phyloP scores from a whole-genome alignment of 1,140 invertebrate species.

The Metopolophium dirhodum region DNA sequence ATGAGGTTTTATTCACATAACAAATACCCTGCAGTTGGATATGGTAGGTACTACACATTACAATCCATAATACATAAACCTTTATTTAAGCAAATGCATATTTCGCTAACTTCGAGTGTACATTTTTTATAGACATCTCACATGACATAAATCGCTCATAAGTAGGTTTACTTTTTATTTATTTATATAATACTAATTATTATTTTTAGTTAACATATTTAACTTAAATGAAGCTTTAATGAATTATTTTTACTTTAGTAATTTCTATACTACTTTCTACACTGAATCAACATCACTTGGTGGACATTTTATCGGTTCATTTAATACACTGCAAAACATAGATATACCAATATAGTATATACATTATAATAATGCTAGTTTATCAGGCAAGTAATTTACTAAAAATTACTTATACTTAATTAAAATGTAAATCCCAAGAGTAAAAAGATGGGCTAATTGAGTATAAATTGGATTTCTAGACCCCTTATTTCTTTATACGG shows the following conservation, averaged over 20 bases:
- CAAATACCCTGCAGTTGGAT: background rate
- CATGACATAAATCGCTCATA: background rate
- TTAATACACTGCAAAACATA: no score
- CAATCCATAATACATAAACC: background rate
- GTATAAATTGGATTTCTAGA: background rate
- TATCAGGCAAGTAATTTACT: no score
- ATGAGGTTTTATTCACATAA: background rate
- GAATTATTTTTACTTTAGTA: background rate
- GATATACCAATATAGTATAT: no score
- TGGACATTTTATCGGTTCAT: no score
- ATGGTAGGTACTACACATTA: background rate
- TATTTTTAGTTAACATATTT: background rate
- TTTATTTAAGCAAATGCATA: background rate
- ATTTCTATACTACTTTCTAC: background rate
- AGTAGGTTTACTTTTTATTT: background rate
- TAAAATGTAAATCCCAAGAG: background rate
- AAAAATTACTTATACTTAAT: background rate
- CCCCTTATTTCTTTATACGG: background rate
- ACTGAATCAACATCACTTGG: no score
- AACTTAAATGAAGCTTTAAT: background rate
- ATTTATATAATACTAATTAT: background rate
- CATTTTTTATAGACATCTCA: background rate
- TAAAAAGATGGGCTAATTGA: background rate
- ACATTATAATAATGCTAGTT: no score
- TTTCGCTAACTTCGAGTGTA: background rate